phyloP scores from a whole-genome alignment of 2,113 vertebrate genomes.

The Thomomys bottae region DNA sequence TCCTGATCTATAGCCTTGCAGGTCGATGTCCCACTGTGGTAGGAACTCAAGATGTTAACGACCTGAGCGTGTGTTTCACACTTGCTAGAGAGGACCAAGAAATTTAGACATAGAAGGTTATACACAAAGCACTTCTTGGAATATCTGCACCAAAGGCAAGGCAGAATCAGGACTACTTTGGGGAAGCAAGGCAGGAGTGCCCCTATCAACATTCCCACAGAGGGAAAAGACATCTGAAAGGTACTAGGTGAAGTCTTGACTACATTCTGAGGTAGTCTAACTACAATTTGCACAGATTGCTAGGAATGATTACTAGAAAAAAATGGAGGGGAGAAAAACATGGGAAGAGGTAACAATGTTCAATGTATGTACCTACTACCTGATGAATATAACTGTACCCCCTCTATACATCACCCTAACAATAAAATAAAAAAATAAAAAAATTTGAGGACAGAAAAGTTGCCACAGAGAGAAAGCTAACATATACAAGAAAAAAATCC shows the following conservation, averaged over 20 bases:
- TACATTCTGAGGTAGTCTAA: slow-evolving; percentile 70
- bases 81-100: neutral
- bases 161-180: slow-evolving; percentile 3
- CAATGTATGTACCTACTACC: too few species aligned
- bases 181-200: neutral
- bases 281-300: slow-evolving; percentile 9
- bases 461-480: slow-evolving; percentile 5
- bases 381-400: too few species aligned
- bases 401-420: too few species aligned
- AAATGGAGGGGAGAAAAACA: neutral
- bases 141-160: slow-evolving; percentile 10
- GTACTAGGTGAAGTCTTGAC: neutral
- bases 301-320: neutral
- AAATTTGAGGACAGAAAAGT: neutral
- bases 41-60: neutral
- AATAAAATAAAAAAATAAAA: too few species aligned
- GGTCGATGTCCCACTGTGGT: neutral
- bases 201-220: neutral
- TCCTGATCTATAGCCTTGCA: neutral
- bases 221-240: neutral
- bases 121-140: neutral
- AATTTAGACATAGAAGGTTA: neutral
- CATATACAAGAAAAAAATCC: too few species aligned
- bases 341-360: too few species aligned
- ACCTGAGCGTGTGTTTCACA: slow-evolving; percentile 2